Base-by-base conservation (phyloP, 2,888 invertebrate genomes). In the Endotricha flammealis region DNA sequence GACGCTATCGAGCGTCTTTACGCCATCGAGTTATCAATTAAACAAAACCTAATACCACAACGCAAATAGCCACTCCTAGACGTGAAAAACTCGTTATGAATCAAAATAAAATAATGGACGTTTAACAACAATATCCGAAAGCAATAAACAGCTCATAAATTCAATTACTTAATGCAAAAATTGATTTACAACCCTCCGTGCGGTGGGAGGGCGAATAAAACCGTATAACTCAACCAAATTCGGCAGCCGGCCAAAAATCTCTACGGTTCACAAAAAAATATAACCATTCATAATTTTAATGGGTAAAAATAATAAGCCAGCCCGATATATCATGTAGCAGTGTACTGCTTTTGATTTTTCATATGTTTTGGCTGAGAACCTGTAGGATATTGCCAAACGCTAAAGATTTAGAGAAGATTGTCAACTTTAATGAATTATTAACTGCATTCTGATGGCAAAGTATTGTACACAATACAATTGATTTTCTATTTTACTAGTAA, bases 91-190 rank as follows among this genome's bases (percentile, higher is more conserved):
- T 37, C 42, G 45, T 6, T 8, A 20, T 35, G 22, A 50, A 42
- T 53, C 60, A 58, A 51, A 50, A 46, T 46, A 58, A 60, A 65
- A 69, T 61, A 72, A 72, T 74, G 67, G 76, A 57, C 72, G 65
- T 63, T 80, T 74, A 73, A 71, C 72, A 75, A 68, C 76, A 70
- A 79, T 81, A 72, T 76, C 66, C 70, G 61, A 57, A 64, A 64
- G 73, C 75, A 77, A 82, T 83, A 80, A 85, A 80, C 80, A 78
- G 75, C 57, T 65, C 72, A 71, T 81, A 79, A 77, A 83, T 82
- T 77, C 75, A 82, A 82, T 83, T 79, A 81, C 73, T 78, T 78
- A 78, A 82, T 80, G 77, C 76, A 77, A 73, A 78, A 79, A 72
- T 71, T 81, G 82, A 83, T 85, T 82, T 82, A 83, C 57, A 45